Evolutionary conservation across 2,888 invertebrate species (phyloP).

Genomic region (Synanthedon formicaeformis): DNA sequence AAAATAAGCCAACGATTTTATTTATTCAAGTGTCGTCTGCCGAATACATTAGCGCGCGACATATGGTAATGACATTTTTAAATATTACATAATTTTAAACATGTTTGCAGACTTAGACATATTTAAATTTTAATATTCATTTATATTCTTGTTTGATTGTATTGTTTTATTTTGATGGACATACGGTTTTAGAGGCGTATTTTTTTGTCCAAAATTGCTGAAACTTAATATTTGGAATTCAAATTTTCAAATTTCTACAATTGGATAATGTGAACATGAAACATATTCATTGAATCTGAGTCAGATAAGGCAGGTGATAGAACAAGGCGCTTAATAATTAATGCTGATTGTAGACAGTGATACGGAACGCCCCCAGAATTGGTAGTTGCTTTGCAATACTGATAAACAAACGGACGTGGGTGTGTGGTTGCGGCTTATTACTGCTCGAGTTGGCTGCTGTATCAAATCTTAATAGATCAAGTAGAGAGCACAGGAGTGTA

Average conservation of each 20-base stretch:
- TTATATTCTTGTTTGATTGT: not conserved
- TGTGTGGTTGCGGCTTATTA: not conserved
- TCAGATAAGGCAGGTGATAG: slow-evolving; percentile 5
- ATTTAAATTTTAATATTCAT: not conserved
- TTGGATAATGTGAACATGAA: no score
- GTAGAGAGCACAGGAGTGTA: no score
- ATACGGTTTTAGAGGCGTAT: no score
- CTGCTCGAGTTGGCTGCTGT: not conserved
- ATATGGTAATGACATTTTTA: slow-evolving; percentile 4
- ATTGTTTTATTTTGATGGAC: not conserved
- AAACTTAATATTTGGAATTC: no score
- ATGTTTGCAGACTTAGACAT: not conserved
- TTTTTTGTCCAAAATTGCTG: no score
- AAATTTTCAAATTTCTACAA: no score
- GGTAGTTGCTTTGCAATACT: slow-evolving; percentile 10
- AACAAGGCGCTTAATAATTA: slow-evolving; percentile 17
- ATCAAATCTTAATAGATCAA: no score
- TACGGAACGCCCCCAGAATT: not conserved
- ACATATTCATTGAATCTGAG: not conserved
- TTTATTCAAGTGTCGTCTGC: slow-evolving; percentile 36
- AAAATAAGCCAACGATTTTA: slow-evolving; percentile 5
- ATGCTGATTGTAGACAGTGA: slow-evolving; percentile 23
- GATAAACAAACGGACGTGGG: slow-evolving; percentile 13
- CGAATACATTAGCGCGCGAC: slow-evolving; percentile 22
- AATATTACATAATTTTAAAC: not conserved